Conservation (phyloP, 30 jellyfish, hydroid and myxozoan species). For the Sanderia malayensis region DNA sequence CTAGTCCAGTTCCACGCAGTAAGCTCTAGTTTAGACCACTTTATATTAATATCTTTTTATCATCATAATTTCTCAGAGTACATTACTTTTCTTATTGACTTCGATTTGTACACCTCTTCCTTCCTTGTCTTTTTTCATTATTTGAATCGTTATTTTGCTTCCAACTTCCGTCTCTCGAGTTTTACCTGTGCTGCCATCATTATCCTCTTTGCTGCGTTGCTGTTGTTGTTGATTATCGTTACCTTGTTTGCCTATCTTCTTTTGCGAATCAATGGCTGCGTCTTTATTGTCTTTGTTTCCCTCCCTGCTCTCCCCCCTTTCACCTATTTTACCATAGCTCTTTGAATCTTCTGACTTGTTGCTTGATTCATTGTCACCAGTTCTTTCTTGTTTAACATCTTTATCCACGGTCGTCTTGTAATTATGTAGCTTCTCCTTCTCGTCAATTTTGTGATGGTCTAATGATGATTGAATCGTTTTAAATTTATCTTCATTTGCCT, state of each 20-base stretch:
- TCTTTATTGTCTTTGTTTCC: neutral
- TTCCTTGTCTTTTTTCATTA: neutral
- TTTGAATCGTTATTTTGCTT: neutral
- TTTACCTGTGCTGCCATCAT: neutral
- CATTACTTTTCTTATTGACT: no score
- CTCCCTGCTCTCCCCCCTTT: neutral
- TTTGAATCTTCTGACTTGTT: neutral
- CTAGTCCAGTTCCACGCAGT: no score
- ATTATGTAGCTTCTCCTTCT: neutral
- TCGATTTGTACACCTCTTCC: neutral
- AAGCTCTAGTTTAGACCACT: no score
- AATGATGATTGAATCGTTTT: neutral
- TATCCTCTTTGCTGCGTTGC: neutral
- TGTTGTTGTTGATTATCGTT: neutral
- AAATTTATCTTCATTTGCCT: neutral
- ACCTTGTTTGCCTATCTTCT: neutral
- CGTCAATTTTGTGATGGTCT: neutral
- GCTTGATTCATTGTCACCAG: neutral
- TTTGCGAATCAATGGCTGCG: constrained; percentile 1
- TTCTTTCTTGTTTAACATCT: neutral
- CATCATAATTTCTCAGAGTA: no score
- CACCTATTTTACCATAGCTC: neutral
- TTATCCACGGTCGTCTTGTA: constrained; percentile 3
- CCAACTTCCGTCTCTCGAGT: neutral
- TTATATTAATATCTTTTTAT: no score